Base-by-base conservation (phyloP, 2,113 vertebrate species). In the Aix galericulata region DNA sequence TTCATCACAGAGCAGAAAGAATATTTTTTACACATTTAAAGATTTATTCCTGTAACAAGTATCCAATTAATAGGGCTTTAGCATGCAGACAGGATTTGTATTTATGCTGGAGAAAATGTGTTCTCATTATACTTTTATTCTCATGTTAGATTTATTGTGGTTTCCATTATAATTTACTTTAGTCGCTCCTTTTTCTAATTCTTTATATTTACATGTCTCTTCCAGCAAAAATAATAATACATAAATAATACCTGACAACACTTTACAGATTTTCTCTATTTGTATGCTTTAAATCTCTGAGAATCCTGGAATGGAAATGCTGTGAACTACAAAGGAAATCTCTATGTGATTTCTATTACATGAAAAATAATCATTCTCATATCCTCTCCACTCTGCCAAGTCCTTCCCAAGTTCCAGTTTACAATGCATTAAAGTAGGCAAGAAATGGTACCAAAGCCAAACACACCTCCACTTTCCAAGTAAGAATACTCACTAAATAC, bases 41-140 rank as follows among this genome's bases (percentile, higher is more conserved):
- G 96, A 97, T 96, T 94, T 93, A 93, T 93, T 97, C 58, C 93
- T 95, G 94, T 94, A 93, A 97, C 96, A 96, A 96, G 94, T 87
- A 96, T 84, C 97, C 97, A 98, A 97, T 98, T 98, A 98, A 97
- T 97, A 94, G 82, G 91, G 82, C 92, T 97, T 97, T 97, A 94
- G 94, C 90, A 96, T 94, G 88, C 92, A 97, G 96, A 95, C 89
- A 96, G 94, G 97, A 97, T 96, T 97, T 98, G 96, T 97, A 97
- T 98, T 98, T 96, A 96, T 94, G 96, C 93, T 95, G 96, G 96
- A 94, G 96, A 98, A 98, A 98, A 96, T 82, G 88, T 97, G 93
- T 97, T 98, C 95, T 97, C 97, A 97, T 98, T 98, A 96, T 93
- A 97, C 92, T 97, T 96, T 97, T 97, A 97, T 97, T 97, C 94